Evolutionary conservation across 2,888 invertebrate species (phyloP), one percentile per base, ranked within the genome.

Genomic region (Chironomus riparius): DNA sequence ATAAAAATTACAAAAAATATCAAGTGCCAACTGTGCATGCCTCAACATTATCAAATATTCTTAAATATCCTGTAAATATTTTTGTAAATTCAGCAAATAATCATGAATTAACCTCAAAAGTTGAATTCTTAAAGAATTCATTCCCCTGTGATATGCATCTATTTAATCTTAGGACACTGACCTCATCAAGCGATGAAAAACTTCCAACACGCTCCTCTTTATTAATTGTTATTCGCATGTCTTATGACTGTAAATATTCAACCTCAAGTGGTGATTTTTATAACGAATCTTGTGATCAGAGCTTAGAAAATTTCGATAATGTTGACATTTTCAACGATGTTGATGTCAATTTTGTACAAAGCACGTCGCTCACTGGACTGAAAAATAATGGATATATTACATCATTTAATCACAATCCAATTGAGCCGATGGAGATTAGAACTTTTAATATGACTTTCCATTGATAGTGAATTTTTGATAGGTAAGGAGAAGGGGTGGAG

Each of bases 71-170:
- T 0, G 87, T 91, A 0, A 90, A 90, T 80, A 86, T 92, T 4
- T 93, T 92, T 81, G 87, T 93, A 22, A 85, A 94, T 28, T 93
- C 93, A 79, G 10, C 7, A 38, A 88, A 87, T 56, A 87, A 87
- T 79, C 87, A 88, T 77, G 86, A 87, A 13, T 13, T 24, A 3
- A 24, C 85, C 85, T 7, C 84, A 87, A 62, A 79, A 81, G 21
- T 81, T 87, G 0, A 85, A 85, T 5, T 90, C 21, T 78, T 89
- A 48, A 81, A 87, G 82, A 79, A 85, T 83, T 78, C 87, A 65
- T 85, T 92, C 76, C 92, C 95, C 0, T 90, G 93, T 78, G 94
- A 93, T 80, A 85, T 92, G 4, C 94, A 95, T 82, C 82, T 95
- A 79, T 81, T 95, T 78, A 93, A 91, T 76, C 83, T 95, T 73